Evolutionary conservation across 2,797 vertebrate species (phyloP), one percentile per base, ranked within the genome.

Genomic region (Zalophus californianus): DNA sequence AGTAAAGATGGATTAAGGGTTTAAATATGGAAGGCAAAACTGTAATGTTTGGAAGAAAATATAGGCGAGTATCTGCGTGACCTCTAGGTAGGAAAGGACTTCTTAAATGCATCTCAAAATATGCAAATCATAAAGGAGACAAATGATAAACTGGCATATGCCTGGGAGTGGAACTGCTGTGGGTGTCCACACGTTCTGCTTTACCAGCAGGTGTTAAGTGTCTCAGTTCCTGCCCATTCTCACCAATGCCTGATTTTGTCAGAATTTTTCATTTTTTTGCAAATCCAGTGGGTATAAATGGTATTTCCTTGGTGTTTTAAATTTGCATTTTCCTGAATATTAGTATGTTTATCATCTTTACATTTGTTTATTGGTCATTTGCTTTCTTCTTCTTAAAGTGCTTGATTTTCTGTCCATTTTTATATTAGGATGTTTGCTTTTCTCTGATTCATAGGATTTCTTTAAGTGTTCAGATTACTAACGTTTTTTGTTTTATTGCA

Each of bases 381-480:
- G 14, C 12, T 77, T 84, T 44, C 58, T 23, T 79, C 38, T 66
- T 56, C 48, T 48, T 79, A 82, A 93, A 85, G 41, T 80, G 38
- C 23, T 44, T 68, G 41, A 25, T 29, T 41, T 62, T 96, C 79
- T 66, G 70, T 23, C 35, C 77, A 50, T 87, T 90, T 96, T 94
- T 50, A 56, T 25, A 41, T 52, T 62, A n/a, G 15, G 9, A 48
- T 89, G 56, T 83, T 83, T 72, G 54, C 62, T 92, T 97, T 96
- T 82, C 25, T 29, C 70, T 87, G 41, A 79, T 25, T 86, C 68
- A 50, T 16, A 70, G 29, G 25, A 54, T 56, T 90, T 94, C 58
- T 86, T 32, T 15, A 79, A 77, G 58, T 90, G 92, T 50, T 90
- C 50, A 62, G 38, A 95, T 68, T 86, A 79, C 29, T 70, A 52